Percentiles rank a stretch among this genome's conserved stretches.
These are phyloP conservation scores for Eudemis profundana DNA, from an alignment of 2,888 invertebrate species.

Conservation along the genomic window DNA sequence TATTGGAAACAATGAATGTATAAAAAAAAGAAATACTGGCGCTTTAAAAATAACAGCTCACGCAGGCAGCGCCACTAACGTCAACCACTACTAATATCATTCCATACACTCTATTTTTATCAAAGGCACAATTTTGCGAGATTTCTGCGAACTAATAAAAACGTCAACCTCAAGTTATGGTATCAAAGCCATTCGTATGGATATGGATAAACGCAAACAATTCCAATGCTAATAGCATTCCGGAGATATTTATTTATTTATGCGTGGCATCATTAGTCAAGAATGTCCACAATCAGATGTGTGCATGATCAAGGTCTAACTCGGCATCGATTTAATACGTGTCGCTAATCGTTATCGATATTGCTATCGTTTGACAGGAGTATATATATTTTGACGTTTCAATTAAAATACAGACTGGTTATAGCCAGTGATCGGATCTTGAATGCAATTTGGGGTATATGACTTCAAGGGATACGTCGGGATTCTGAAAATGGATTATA, in stretches of 20 bases:
- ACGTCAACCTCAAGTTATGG: neutral
- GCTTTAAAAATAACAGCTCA: too few relatives aligned
- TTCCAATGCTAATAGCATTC: conserved; percentile 40
- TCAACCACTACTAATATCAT: too few relatives aligned
- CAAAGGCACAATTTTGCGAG: neutral
- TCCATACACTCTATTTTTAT: too few relatives aligned
- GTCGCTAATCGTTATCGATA: conserved; percentile 11
- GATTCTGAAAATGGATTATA: too few relatives aligned
- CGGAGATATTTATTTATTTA: conserved; percentile 29
- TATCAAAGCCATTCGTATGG: conserved; percentile 11
- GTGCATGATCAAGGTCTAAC: conserved; percentile 21
- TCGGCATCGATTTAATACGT: neutral
- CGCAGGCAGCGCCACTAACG: too few relatives aligned
- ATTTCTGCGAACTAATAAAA: neutral
- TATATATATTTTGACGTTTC: too few relatives aligned
- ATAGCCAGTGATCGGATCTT: too few relatives aligned
- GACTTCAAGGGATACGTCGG: too few relatives aligned
- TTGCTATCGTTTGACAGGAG: conserved; percentile 23
- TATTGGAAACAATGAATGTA: too few relatives aligned
- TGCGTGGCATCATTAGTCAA: conserved; percentile 37
- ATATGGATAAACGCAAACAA: conserved; percentile 36
- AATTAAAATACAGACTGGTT: too few relatives aligned
- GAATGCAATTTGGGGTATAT: too few relatives aligned
- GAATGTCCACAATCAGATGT: conserved; percentile 29
- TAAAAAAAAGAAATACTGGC: too few relatives aligned